Conservation (phyloP, 2,797 vertebrate genomes). For the Onychomys torridus region DNA sequence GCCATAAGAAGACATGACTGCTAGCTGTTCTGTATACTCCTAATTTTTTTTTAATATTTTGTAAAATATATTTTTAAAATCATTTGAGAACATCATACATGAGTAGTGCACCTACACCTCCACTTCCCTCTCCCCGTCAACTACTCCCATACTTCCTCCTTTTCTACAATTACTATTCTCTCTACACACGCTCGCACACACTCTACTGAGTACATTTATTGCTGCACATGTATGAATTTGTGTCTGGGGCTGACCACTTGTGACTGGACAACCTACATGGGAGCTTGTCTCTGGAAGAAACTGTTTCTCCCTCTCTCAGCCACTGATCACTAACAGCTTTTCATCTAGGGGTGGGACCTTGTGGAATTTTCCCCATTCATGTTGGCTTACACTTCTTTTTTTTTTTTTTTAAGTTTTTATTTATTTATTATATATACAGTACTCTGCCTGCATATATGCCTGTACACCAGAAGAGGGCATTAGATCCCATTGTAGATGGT, state of each 20-base stretch:
- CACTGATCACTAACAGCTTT: not conserved
- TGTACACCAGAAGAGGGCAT: too few relatives aligned
- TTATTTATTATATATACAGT: too few relatives aligned
- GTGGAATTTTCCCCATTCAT: not conserved
- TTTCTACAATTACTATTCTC: not conserved
- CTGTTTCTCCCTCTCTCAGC: not conserved
- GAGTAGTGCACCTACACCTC: not conserved
- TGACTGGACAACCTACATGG: not conserved
- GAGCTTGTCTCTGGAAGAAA: not conserved
- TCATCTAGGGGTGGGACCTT: not conserved
- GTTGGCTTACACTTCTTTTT: not conserved
- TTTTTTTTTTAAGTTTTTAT: too few relatives aligned
- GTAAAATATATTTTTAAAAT: not conserved
- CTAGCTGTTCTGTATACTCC: not conserved
- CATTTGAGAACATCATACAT: not conserved
- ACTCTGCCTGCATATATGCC: too few relatives aligned
- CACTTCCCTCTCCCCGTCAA: too few relatives aligned
- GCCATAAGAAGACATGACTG: accelerated
- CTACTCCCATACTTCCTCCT: not conserved
- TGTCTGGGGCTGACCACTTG: not conserved
- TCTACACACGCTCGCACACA: not conserved
- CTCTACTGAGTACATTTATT: not conserved
- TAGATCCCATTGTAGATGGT: too few relatives aligned
- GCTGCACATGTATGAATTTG: not conserved
- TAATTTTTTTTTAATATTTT: not conserved